Base-by-base conservation (phyloP, 2,113 vertebrate genomes). In the Lanius ludovicianus region DNA sequence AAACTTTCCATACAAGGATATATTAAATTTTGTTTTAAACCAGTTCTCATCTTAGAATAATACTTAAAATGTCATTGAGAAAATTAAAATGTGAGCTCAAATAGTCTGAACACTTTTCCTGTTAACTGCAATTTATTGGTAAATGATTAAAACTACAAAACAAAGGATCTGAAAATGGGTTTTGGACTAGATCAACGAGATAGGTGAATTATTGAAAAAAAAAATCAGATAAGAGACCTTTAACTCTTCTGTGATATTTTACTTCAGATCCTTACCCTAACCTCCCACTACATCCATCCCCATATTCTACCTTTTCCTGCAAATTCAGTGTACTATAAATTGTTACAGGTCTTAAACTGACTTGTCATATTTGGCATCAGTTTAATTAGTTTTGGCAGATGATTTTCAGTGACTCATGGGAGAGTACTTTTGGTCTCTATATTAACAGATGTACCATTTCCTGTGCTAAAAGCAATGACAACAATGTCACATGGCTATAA, bases 341-440 rank as follows among this genome's bases (percentile, higher is more conserved):
- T 97, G 91, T 96, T 98, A 91, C 93, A 87, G 94, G 96, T 97
- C 95, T 98, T 97, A 98, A 98, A 97, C 97, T 97, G 73, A 92
- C 87, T 97, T 97, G 98, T 98, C 98, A 97, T 97, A 98, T 98
- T 98, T 99, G 98, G 98, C 98, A 90, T 84, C 79, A 84, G 52
- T 93, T 97, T 98, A 98, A 99, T 99, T 99, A 96, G 96, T 98
- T 98, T 99, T 99, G 98, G 98, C 98, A 97, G 78, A 84, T 93
- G 55, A 71, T 53, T 93, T 90, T 97, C 65, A 79, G 95, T 99
- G 98, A 99, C 97, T 99, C 98, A 98, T 98, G 96, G 97, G 98
- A 98, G 98, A 98, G 89, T 96, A 94, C 94, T 93, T 95, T 87
- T 46, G 71, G 94, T 95, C 93, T 97, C 94, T 97, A 96, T 95